Conservation (phyloP, 2,888 invertebrate species). For the Epirrita christyi region DNA sequence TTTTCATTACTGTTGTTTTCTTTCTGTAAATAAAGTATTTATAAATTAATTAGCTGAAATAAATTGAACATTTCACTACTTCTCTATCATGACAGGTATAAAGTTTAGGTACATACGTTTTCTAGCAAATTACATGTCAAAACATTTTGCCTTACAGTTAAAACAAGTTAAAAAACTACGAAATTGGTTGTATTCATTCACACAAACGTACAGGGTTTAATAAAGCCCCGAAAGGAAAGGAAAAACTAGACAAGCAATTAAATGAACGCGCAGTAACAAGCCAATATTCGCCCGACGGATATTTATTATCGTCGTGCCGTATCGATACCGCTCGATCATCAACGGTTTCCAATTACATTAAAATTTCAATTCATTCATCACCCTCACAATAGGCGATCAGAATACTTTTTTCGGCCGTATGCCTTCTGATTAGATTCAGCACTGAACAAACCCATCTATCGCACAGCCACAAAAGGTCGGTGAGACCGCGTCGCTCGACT, state of each 20-base stretch:
- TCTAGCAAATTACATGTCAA: no score
- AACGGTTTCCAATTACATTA: constrained; percentile 67
- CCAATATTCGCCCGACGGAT: constrained; percentile 44
- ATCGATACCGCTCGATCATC: constrained; percentile 53
- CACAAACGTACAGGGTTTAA: constrained; percentile 3
- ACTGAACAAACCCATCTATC: constrained; percentile 71
- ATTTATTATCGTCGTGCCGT: constrained; percentile 48
- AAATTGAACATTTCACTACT: no score
- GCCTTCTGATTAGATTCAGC: constrained; percentile 74
- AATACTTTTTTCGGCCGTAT: constrained; percentile 59
- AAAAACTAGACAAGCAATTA: constrained; percentile 23
- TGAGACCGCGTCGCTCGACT: constrained; percentile 62
- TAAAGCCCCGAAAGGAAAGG: constrained; percentile 9
- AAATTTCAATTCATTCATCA: constrained; percentile 72
- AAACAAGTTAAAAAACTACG: no score
- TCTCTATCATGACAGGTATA: no score
- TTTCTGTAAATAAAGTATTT: no score
- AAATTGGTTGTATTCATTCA: background rate
- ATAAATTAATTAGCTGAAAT: no score
- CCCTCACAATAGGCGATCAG: constrained; percentile 51
- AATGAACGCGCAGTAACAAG: constrained; percentile 35
- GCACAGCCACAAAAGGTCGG: constrained; percentile 71
- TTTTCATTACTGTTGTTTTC: no score
- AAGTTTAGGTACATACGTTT: no score
- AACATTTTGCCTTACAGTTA: no score